Conservation (phyloP, 2,797 vertebrate genomes). For the Epinephelus awoara region DNA sequence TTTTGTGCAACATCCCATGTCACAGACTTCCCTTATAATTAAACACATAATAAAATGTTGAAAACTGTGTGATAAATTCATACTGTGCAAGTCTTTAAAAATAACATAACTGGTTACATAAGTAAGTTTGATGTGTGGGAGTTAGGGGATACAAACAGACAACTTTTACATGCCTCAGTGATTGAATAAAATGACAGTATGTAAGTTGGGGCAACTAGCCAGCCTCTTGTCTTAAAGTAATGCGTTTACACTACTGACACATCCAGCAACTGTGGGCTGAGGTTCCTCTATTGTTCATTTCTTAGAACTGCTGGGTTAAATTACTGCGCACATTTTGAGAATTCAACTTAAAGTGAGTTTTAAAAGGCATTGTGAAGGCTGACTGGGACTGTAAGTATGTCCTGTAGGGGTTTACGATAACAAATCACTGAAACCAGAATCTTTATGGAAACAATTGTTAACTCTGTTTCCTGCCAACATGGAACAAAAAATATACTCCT, state of each 20-base stretch:
- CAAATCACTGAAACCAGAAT: conserved; percentile 18
- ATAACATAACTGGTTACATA: neutral
- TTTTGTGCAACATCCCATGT: conserved; percentile 23
- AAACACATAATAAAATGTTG: conserved; percentile 25
- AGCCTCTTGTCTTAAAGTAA: conserved; percentile 13
- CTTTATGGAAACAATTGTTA: conserved; percentile 12
- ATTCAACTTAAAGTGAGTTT: neutral
- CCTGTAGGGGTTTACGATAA: conserved; percentile 8
- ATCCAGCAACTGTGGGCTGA: conserved; percentile 21
- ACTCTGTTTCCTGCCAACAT: neutral
- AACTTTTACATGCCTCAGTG: neutral
- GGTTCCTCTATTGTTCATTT: conserved; percentile 37
- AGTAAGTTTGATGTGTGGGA: conserved; percentile 6
- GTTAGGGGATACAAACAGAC: conserved; percentile 11
- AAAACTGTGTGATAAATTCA: conserved; percentile 13
- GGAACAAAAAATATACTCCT: neutral
- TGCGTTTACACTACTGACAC: conserved; percentile 40
- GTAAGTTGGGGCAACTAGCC: neutral
- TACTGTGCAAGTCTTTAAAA: conserved; percentile 5
- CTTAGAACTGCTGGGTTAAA: conserved; percentile 30
- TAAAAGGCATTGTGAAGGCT: neutral
- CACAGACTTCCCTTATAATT: conserved; percentile 39
- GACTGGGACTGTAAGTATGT: neutral
- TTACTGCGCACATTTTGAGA: neutral
- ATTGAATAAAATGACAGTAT: neutral